A percentile compares a stretch with the other conserved stretches of the same genome.
Evolutionary conservation across 2,113 vertebrate genomes (phyloP).

Genomic region (Prionailurus bengalensis): DNA sequence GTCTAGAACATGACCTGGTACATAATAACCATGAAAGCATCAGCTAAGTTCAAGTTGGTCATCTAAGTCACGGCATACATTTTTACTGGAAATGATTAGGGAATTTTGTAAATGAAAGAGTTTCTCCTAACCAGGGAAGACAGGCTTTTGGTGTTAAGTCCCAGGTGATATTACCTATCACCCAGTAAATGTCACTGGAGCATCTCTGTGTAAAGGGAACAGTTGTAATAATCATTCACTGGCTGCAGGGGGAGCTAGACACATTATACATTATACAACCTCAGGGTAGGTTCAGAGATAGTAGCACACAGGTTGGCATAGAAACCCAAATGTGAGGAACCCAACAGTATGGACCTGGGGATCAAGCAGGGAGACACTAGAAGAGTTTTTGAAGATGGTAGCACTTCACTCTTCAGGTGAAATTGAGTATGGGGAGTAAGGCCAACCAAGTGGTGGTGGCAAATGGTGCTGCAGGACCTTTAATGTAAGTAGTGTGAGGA

Average conservation of each 20-base stretch:
- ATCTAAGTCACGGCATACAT: not conserved
- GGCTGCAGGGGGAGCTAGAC: not conserved
- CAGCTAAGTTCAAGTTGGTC: not conserved
- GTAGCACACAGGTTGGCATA: not conserved
- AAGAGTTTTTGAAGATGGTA: not conserved
- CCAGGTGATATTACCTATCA: not conserved
- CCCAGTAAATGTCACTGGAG: not conserved
- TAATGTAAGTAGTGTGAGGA: not conserved
- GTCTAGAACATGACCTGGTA: not conserved
- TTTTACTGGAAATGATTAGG: not conserved
- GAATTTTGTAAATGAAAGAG: not conserved
- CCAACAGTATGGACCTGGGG: not conserved
- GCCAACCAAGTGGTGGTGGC: too few relatives aligned
- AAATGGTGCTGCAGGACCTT: not conserved
- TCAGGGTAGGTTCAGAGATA: not conserved
- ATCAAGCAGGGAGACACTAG: too few relatives aligned
- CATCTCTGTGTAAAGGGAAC: not conserved
- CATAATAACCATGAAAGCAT: not conserved
- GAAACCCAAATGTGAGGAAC: not conserved
- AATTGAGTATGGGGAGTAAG: not conserved
- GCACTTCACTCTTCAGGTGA: not conserved
- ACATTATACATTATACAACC: too few relatives aligned
- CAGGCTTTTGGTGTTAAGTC: not conserved
- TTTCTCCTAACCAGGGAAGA: not conserved
- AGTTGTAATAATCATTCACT: not conserved